Conservation (phyloP, 2,113 vertebrate species). For the Hystrix cristata region DNA sequence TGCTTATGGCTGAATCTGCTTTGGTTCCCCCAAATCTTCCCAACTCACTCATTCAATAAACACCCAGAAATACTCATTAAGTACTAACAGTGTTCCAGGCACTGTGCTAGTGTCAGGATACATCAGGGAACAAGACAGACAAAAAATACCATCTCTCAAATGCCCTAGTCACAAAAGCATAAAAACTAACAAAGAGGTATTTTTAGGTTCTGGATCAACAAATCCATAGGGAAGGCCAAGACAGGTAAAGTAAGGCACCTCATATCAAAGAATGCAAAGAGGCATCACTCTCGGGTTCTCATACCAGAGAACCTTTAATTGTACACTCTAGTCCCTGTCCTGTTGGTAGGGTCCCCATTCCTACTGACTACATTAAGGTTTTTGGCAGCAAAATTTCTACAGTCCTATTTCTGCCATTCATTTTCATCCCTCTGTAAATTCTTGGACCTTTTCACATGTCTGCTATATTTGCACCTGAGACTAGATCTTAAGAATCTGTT, state of each 20-base stretch:
- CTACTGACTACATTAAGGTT: neutral
- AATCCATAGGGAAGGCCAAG: neutral
- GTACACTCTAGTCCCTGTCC: neutral
- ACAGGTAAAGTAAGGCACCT: neutral
- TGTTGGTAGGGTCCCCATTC: neutral
- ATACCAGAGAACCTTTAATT: neutral
- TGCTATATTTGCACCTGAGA: conserved; percentile 30
- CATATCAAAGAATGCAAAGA: neutral
- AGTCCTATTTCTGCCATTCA: neutral
- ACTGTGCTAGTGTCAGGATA: neutral
- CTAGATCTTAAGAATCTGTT: conserved; percentile 55
- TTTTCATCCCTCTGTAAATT: neutral
- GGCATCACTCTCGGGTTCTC: neutral
- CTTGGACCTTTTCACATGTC: neutral
- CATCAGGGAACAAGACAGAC: neutral
- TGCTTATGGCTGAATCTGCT: neutral
- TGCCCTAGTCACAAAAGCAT: neutral
- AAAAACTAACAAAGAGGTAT: neutral
- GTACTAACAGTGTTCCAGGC: neutral
- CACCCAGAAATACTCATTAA: neutral
- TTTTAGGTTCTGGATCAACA: neutral
- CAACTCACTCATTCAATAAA: neutral
- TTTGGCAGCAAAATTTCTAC: neutral
- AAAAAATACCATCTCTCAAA: neutral
- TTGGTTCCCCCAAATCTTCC: neutral